Base-by-base conservation (phyloP, 2,113 vertebrate genomes). In the Laticauda laticaudata region DNA sequence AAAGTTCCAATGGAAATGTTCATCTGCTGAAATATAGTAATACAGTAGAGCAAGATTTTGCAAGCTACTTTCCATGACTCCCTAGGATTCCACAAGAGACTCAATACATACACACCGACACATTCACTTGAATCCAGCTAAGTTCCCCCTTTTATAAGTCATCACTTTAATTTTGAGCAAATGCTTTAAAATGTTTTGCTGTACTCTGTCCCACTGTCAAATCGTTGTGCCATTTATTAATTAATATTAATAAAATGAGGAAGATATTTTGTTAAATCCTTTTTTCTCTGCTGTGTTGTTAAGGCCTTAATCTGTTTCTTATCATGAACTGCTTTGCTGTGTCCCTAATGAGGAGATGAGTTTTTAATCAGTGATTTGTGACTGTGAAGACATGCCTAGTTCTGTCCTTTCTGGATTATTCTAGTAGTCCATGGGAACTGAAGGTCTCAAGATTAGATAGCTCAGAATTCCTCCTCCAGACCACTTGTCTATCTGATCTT, bases 391-490 rank as follows among this genome's bases (percentile, higher is more conserved):
- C 93, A 81, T 48, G 91, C 87, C 91, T 94, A 93, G 96, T 93
- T 92, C 51, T 96, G 94, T 93, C 94, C 94, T 95, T 94, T 96
- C 94, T 92, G 90, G 94, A 95, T 93, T 94, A 96, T n/a, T 94
- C 90, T 94, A 93, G 96, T 90, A 95, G 94, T 86, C 95, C 92
- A 53, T 24, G 93, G 92, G 89, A 94, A 96, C 91, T 90, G 94
- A 95, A 89, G 95, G 95, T 94, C 94, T 96, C 93, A 97, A 92
- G 94, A 97, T 96, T 91, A 97, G 96, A 97, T 96, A 97, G 95
- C 93, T 57, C 75, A 81, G 92, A 95, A 96, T 95, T 96, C 95
- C 93, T 95, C 86, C 93, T 92, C n/a, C 1, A 2, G 93, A 92
- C 93, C 94, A 89, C 23, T 20, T 26, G 21, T 10, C 0, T 94